phyloP scores from a whole-genome alignment of 2,113 vertebrate genomes.

The Catharus bicknelli region DNA sequence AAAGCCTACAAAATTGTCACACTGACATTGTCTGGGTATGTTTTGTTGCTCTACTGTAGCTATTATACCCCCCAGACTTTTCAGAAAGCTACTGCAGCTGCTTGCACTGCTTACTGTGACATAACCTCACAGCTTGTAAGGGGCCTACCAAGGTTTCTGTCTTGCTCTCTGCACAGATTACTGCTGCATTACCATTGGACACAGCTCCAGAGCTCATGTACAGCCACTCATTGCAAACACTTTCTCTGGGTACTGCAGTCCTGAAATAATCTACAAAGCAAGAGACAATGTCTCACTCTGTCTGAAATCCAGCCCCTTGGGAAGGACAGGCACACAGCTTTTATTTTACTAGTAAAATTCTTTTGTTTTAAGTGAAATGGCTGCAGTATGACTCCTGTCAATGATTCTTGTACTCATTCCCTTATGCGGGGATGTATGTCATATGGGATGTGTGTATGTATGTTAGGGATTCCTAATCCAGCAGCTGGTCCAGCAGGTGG shows the following conservation, averaged over 20 bases:
- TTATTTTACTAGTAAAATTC: not conserved
- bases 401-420: not conserved
- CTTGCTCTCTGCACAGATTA: not conserved
- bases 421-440: not conserved
- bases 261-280: not conserved
- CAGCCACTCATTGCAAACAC: not conserved
- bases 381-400: not conserved
- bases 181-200: not conserved
- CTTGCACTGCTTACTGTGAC: not conserved
- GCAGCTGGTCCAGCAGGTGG: not conserved
- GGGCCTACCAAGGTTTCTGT: not conserved
- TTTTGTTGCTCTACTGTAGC: not conserved
- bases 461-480: not conserved
- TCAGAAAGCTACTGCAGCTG: not conserved
- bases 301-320: not conserved
- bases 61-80: slow-evolving; percentile 17
- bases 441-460: not conserved
- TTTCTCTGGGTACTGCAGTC: not conserved
- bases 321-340: not conserved
- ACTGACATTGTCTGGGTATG: not conserved
- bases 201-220: not conserved
- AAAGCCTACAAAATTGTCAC: not conserved
- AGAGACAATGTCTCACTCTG: not conserved
- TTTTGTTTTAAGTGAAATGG: not conserved
- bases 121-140: not conserved